Evolutionary conservation across 2,113 vertebrate species (phyloP), one percentile per base, ranked within the genome.

Genomic region (Plecturocebus donacophilus): DNA sequence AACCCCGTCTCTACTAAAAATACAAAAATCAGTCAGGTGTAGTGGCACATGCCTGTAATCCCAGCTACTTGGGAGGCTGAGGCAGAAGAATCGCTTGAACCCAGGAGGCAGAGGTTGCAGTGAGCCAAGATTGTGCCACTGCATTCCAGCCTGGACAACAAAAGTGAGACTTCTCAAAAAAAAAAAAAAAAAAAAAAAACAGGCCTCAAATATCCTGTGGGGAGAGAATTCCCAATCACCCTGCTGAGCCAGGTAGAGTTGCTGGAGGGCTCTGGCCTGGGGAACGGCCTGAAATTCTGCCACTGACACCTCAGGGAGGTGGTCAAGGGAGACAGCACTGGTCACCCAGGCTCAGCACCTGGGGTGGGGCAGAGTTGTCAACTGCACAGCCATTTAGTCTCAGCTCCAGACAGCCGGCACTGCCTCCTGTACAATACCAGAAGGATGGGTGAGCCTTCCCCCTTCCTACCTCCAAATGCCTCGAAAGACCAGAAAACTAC

Each of bases 401-500:
- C 42, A 52, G 58, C 19, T 75, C 91, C 3, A 19, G 49, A 21
- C 27, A 5, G 61, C 86, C 12, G 40, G 54, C 32, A 9, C n/a
- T 23, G 47, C 17, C 68, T 68, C 64, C 17, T 73, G 80, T 7
- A 52, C 1, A 45, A 81, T n/a, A 35, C 70, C 5, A 21, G 75
- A 5, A 87, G 38, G 35, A 49, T 8, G 3, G 30, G 30, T 30
- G 14, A 87, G 20, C 27, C 47, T 3, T 17, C 25, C 20, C 8
- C 38, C 4, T 32, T 30, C 10, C 56, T 23, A 47, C 35, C 16
- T 68, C 42, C n/a, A 16, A 49, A 93, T 23, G 52, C 49, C 80
- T 52, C 45, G 9, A 32, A 30, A 94, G 45, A 88, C 64, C 56
- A 96, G 91, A 75, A 85, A 93, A 80, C 70, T 71, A 86, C 35